Conservation (phyloP, 30 jellyfish, hydroid and myxozoan genomes). For the Turritopsis dohrnii region DNA sequence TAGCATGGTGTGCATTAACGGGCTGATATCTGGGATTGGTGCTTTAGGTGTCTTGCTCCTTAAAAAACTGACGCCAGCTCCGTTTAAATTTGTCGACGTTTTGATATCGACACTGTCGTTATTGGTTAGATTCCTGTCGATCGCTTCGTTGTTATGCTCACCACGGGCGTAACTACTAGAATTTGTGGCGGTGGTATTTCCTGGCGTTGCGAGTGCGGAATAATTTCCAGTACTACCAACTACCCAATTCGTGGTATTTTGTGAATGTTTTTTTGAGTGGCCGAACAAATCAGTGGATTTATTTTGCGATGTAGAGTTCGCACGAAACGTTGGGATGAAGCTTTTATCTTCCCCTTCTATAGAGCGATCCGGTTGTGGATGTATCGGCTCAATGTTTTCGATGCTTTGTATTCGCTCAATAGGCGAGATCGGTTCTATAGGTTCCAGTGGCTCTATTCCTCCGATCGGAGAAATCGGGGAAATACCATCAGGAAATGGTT, state of each 20-base stretch:
- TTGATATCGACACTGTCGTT: neutral
- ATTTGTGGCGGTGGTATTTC: neutral
- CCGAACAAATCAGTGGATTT: neutral
- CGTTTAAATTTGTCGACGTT: neutral
- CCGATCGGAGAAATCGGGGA: slow-evolving; percentile 1
- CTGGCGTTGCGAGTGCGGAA: neutral
- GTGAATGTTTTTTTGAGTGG: neutral
- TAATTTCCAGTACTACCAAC: neutral
- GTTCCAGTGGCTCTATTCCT: neutral
- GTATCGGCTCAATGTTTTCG: neutral
- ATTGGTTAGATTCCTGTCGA: neutral
- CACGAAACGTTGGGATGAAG: neutral
- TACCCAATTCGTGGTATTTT: neutral
- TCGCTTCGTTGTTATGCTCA: neutral
- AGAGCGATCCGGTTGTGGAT: neutral
- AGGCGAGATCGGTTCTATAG: slow-evolving; percentile 6
- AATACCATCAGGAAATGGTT: neutral
- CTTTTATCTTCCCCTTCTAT: slow-evolving; percentile 2
- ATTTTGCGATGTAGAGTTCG: neutral
- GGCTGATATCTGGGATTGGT: neutral
- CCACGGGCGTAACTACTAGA: neutral
- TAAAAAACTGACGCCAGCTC: neutral
- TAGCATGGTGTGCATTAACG: neutral
- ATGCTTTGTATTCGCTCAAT: slow-evolving; percentile 8
- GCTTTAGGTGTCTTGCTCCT: neutral